Base-by-base conservation (phyloP, 2,113 vertebrate species). In the Clarias macrocephalus region DNA sequence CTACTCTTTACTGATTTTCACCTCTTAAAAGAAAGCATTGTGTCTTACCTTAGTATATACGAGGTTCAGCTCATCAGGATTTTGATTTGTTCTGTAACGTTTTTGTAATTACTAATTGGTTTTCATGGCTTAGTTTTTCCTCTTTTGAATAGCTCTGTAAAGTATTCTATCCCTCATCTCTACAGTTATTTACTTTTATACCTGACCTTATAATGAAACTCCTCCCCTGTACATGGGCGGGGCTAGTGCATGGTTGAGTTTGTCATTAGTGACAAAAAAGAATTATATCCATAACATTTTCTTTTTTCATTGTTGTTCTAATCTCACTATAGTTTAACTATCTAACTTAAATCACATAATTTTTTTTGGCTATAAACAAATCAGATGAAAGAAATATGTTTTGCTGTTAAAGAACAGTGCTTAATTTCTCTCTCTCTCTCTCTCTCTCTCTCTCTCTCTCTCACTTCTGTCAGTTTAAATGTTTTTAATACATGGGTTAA, bases 161-260 rank as follows among this genome's bases (percentile, higher is more conserved):
- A 8, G 66, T 28, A 23, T 23, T 52, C 42, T 86, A 30, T 68
- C 42, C 81, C n/a, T 75, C 60, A 48, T 42, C 81, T 68, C 16
- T 83, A 16, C 3, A 73, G 9, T 25, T 85, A 42, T 88, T 65
- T 66, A 66, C 33, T 77, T 86, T 88, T 86, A 86, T 88, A 89
- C 37, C 28, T 28, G 37, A 84, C 5, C 80, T 63, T 63, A 60
- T 28, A 48, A 83, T 28, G 56, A 18, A 23, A 57, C 85, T 56
- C 73, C 85, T 63, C 88, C 88, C 63, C 56, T 65, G 63, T 65
- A 75, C 15, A 54, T 77, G 37, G 54, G 75, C 16, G 28, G 33
- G 3, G 5, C 54, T 79, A n/a, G 21, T 9, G 25, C 37, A 81
- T 2, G 52, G 25, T 60, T 10, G 48, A 18, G 15, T 79, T 11